Conservation (phyloP, 2,888 invertebrate genomes). For the Patella depressa region DNA sequence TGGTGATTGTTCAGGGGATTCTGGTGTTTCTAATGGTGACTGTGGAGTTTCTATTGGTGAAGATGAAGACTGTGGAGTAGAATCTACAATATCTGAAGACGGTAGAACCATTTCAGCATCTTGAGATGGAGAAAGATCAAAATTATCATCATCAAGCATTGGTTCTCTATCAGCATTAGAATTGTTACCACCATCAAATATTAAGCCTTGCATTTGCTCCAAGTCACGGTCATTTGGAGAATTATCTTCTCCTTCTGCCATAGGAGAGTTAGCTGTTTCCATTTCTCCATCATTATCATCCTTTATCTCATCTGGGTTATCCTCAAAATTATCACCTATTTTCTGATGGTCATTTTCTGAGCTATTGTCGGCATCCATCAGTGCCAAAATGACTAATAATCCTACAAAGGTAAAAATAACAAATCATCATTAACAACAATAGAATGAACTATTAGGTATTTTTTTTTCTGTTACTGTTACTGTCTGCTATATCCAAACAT, state of each 20-base stretch:
- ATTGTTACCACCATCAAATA: not conserved
- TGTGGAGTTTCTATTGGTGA: not conserved
- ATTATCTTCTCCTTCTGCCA: conserved; percentile 17
- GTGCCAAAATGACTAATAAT: no score
- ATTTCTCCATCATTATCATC: conserved; percentile 12
- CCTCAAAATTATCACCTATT: no score
- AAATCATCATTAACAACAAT: no score
- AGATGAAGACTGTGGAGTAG: not conserved
- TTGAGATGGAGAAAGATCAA: not conserved
- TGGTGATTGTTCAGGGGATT: not conserved
- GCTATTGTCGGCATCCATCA: no score
- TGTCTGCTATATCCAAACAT: no score
- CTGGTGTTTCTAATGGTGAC: not conserved
- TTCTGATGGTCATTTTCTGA: no score
- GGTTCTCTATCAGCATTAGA: not conserved
- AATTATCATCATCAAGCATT: not conserved
- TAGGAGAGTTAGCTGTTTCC: not conserved
- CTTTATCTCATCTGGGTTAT: not conserved
- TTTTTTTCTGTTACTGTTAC: no score
- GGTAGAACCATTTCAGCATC: no score
- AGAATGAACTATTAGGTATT: no score
- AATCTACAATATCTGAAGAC: not conserved
- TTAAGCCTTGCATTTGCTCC: no score
- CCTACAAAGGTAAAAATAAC: no score
- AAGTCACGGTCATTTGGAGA: not conserved